A percentile compares a stretch with the other conserved stretches of the same genome.
phyloP scores from a whole-genome alignment of 2,888 invertebrate genomes.

The Cephus runcator region DNA sequence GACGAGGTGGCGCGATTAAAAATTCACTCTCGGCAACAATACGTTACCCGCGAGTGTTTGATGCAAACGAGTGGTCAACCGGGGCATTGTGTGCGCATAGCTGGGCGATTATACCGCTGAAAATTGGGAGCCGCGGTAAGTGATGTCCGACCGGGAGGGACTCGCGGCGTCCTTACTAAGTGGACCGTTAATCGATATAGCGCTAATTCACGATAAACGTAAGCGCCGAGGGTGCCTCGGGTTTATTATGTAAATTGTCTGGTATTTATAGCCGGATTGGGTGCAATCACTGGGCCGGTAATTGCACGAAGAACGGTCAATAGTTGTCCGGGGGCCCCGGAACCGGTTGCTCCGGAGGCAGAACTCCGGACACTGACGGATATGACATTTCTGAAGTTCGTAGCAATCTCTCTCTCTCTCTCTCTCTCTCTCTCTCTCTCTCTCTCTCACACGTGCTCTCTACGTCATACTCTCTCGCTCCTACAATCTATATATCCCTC shows the following conservation, averaged over 20 bases:
- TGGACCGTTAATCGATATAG: background rate
- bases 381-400: constrained; percentile 61
- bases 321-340: constrained; percentile 7
- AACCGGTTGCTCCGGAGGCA: constrained; percentile 37
- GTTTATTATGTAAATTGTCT: constrained; percentile 42
- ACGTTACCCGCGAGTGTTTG: background rate
- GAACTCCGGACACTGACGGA: constrained; percentile 55
- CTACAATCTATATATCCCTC: background rate
- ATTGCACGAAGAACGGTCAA: constrained; percentile 33
- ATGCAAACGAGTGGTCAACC: constrained; percentile 41
- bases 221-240: background rate
- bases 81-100: constrained; percentile 52
- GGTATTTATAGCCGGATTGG: constrained; percentile 39
- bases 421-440: constrained; percentile 6
- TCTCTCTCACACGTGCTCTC: constrained; percentile 1
- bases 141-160: background rate
- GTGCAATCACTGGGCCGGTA: constrained; percentile 39
- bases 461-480: background rate
- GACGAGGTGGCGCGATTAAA: background rate
- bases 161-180: background rate
- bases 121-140: constrained; percentile 14
- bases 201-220: constrained; percentile 3
- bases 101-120: constrained; percentile 48
- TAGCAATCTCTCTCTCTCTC: constrained; percentile 10
- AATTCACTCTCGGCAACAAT: background rate